Evolutionary conservation across 2,113 vertebrate species (phyloP), one percentile per base, ranked within the genome.

Genomic region (Drymodes brunneopygia): DNA sequence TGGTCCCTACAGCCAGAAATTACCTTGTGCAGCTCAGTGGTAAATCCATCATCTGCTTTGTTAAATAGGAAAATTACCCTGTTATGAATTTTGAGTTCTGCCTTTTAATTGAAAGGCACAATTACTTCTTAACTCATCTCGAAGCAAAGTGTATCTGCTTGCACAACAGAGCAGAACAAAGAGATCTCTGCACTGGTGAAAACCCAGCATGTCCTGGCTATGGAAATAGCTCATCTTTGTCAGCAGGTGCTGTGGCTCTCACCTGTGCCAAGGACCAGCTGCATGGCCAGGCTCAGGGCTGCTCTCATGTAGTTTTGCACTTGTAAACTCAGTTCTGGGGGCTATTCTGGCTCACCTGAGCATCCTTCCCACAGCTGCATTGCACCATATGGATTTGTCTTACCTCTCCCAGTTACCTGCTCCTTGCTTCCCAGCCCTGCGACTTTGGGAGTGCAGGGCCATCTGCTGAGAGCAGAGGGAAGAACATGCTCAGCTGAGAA

Each of bases 401-500:
- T 60, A 11, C 53, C 62, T 93, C 79, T 94, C 45, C 38, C 1
- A 0, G 11, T 62, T 90, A 92, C 82, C 82, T 3, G 3, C 58
- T 66, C 90, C 64, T 89, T 56, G 67, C 35, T 64, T 90, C 74
- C 82, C 10, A 8, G 74, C 73, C 73, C 40, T 72, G 53, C 48
- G 19, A n/a, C 15, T 65, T 72, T 53, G 88, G 80, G 56, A 80
- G 84, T 66, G 79, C 81, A 92, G 84, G 47, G 95, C 95, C 93
- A 95, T 88, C 94, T 97, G 67, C 93, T 96, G 96, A 92, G 90
- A 86, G 60, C 3, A 90, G 71, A 94, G 56, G 92, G 94, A 86
- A 95, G 73, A 80, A 40, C 94, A 97, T 15, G 62, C 79, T 92
- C 56, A 44, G 60, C 67, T 81, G 54, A 70, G 85, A 38, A 75